A percentile compares a stretch with the other conserved stretches of the same genome.
Evolutionary conservation across 1,140 invertebrate genomes (phyloP).

Genomic region (Yoshiicerus persimilis): DNA sequence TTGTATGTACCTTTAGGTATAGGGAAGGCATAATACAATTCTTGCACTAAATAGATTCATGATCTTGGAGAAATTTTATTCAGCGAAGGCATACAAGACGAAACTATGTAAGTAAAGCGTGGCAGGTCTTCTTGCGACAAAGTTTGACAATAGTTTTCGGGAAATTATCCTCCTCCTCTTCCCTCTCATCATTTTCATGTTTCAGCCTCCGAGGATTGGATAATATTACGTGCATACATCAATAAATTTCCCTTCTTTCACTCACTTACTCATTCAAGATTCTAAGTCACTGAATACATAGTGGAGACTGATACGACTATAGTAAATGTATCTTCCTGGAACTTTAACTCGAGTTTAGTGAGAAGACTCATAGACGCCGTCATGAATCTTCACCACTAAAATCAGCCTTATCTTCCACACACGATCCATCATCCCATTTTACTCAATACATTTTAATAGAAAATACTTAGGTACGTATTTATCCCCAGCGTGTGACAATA

Average conservation of each 20-base stretch:
- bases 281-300: neutral
- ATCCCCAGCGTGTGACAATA: neutral
- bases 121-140: neutral
- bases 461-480: neutral
- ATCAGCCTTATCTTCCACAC: neutral
- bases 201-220: conserved; percentile 14
- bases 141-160: conserved; percentile 36
- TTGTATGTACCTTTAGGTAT: neutral
- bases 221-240: conserved; percentile 1
- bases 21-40: neutral
- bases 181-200: conserved; percentile 30
- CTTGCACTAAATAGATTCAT: neutral
- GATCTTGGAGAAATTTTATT: neutral
- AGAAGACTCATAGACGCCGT: neutral
- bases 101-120: neutral
- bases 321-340: neutral
- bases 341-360: neutral
- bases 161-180: conserved; percentile 34
- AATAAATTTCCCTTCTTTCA: conserved; percentile 23
- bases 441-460: conserved; percentile 8
- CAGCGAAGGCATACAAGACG: neutral
- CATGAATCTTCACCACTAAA: conserved; percentile 9
- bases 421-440: conserved; percentile 1
- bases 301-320: too few species aligned
- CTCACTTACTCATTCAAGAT: conserved; percentile 27